Evolutionary conservation across 2,113 vertebrate genomes (phyloP).

Genomic region (Eptatretus burgeri): DNA sequence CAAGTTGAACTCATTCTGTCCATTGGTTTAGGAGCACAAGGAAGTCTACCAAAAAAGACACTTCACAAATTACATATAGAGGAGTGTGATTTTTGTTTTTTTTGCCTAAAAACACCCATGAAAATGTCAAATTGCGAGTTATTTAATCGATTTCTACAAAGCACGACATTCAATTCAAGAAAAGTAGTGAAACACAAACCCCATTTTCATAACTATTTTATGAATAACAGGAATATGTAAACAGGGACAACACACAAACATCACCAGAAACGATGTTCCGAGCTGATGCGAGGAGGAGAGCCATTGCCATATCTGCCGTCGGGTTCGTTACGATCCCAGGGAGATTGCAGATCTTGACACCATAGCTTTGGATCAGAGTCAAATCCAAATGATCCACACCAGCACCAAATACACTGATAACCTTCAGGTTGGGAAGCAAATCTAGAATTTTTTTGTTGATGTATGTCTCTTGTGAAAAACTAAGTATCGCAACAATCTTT

Average conservation of each 20-base stretch:
- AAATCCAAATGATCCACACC: constrained; percentile 35
- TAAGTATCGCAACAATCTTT: constrained; percentile 20
- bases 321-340: constrained; percentile 19
- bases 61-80: too few species aligned
- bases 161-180: too few species aligned
- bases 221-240: too few species aligned
- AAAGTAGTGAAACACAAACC: too few species aligned
- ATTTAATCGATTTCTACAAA: too few species aligned
- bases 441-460: constrained; percentile 17
- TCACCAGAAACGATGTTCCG: constrained; percentile 26
- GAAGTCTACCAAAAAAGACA: too few species aligned
- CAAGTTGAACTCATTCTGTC: too few species aligned
- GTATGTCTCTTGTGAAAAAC: constrained; percentile 14
- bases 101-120: too few species aligned
- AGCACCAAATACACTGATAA: constrained; percentile 23
- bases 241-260: not conserved
- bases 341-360: constrained; percentile 29
- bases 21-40: too few species aligned
- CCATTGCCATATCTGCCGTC: constrained; percentile 33
- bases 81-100: too few species aligned
- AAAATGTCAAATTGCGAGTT: too few species aligned
- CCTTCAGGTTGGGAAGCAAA: constrained; percentile 23
- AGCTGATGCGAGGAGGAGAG: constrained; percentile 31
- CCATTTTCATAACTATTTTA: too few species aligned
- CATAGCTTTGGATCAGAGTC: constrained; percentile 20